Evolutionary conservation across 1,140 invertebrate genomes (phyloP), one percentile per base, ranked within the genome.

Genomic region (Pectinophora gossypiella): DNA sequence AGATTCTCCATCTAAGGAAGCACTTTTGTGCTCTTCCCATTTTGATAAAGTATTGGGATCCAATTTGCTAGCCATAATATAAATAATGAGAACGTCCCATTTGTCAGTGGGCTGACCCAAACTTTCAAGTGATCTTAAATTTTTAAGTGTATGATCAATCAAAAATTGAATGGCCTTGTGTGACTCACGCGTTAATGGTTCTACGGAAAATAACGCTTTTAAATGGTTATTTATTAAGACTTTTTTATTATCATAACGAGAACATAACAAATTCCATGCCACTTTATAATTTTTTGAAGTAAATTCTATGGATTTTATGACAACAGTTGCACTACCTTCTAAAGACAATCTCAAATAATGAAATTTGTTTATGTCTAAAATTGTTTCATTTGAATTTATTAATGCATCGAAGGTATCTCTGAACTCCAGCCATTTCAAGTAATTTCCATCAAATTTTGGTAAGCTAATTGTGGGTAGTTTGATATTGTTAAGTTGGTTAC

Each of bases 91-190:
- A 19, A 21, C 13, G 13, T 45, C 43, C 43, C 43, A 45, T 13
- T 19, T 45, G 19, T 45, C 43, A 21, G 43, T 45, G 9, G 43
- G 43, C 43, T 45, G 18, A 19, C 13, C 43, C 13, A 45, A 45
- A 19, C 4, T 19, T 3, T 45, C 5, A 21, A 45, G 19, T 4
- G 43, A 3, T 13, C 43, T 45, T 12, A 45, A 15, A 19, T 45
- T 45, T 45, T 45, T 45, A 18, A 5, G 13, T 4, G 13, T n/a
- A 38, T 38, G 36, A 38, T 38, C 36, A 15, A n/a, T n/a, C 4
- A 4, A 38, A 10, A 38, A 38, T 10, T n/a, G 7, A 7, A 38
- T 38, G 3, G 36, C 36, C 13, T n/a, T 5, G 36, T 38, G 36
- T 7, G 36, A 38, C 36, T 38, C 36, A 15, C 13, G 5, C 13